These are phyloP conservation scores for Montipora capricornis DNA, from an alignment of 64 coral and sea anemone genomes.

Conservation along the genomic window DNA sequence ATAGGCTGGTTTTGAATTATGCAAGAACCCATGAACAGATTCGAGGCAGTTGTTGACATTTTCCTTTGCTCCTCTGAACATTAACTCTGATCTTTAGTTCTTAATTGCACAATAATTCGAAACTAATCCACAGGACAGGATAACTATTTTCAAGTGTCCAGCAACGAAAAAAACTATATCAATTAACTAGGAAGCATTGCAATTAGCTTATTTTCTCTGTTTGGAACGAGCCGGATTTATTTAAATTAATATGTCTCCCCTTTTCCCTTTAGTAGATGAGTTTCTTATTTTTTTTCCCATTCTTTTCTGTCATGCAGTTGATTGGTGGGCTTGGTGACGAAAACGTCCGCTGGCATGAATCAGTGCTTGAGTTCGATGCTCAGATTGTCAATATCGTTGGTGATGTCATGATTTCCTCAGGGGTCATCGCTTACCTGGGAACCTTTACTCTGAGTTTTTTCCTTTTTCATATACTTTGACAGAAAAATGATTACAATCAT, in stretches of 20 bases:
- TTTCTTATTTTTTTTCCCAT: neutral
- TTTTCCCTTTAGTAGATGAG: neutral
- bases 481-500: no score
- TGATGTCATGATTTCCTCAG: constrained; percentile 99
- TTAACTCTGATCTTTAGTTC: no score
- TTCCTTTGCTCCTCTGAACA: no score
- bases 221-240: neutral
- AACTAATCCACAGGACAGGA: no score
- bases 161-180: no score
- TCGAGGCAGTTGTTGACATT: no score
- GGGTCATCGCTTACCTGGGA: constrained; percentile 98
- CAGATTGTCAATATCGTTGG: constrained; percentile 96
- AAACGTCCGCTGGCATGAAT: constrained; percentile 97
- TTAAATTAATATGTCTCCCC: neutral
- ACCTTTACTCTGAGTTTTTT: constrained; percentile 90
- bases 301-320: constrained; percentile 41
- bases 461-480: neutral
- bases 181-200: no score
- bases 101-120: no score
- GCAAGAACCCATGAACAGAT: no score
- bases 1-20: no score
- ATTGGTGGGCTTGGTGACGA: constrained; percentile 96
- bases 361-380: constrained; percentile 88
- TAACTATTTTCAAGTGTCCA: no score
- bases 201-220: neutral